phyloP scores from a whole-genome alignment of 2,888 invertebrate genomes.

The Cyrtodaria siliqua region DNA sequence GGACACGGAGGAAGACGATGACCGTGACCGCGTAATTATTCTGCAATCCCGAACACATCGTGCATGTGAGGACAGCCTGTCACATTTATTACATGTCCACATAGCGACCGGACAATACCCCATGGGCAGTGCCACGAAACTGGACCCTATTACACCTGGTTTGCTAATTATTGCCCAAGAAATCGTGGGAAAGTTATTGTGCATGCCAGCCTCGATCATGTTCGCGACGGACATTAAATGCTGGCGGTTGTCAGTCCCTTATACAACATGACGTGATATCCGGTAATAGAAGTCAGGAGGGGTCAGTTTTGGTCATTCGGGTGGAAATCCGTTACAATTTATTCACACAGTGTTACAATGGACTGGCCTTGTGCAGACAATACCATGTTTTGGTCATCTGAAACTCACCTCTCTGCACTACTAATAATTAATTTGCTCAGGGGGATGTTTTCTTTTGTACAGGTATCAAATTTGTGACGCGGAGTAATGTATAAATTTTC shows the following conservation, averaged over 20 bases:
- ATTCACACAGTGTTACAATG: not conserved
- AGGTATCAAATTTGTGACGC: too few relatives aligned
- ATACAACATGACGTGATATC: conserved; percentile 51
- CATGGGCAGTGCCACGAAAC: conserved; percentile 33
- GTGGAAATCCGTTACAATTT: conserved; percentile 57
- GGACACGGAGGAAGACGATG: too few relatives aligned
- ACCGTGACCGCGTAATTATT: too few relatives aligned
- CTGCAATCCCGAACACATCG: conserved; percentile 3
- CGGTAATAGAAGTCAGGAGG: conserved; percentile 31
- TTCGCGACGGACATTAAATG: conserved; percentile 1
- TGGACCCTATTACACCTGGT: conserved; percentile 58
- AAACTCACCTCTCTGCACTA: too few relatives aligned
- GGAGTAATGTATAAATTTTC: too few relatives aligned
- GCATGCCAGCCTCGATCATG: conserved; percentile 14
- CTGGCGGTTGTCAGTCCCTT: conserved; percentile 15
- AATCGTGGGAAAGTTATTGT: conserved; percentile 43
- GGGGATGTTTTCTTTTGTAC: too few relatives aligned
- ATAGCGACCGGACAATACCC: conserved; percentile 23
- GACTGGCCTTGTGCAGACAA: too few relatives aligned
- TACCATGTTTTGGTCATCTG: too few relatives aligned
- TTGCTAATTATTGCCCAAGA: conserved; percentile 54
- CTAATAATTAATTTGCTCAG: too few relatives aligned
- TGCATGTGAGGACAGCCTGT: conserved; percentile 36
- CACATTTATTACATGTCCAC: conserved; percentile 47
- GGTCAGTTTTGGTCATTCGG: conserved; percentile 38